phyloP scores from a whole-genome alignment of 2,888 invertebrate genomes.

The Dyspetes luteomarginatus region DNA sequence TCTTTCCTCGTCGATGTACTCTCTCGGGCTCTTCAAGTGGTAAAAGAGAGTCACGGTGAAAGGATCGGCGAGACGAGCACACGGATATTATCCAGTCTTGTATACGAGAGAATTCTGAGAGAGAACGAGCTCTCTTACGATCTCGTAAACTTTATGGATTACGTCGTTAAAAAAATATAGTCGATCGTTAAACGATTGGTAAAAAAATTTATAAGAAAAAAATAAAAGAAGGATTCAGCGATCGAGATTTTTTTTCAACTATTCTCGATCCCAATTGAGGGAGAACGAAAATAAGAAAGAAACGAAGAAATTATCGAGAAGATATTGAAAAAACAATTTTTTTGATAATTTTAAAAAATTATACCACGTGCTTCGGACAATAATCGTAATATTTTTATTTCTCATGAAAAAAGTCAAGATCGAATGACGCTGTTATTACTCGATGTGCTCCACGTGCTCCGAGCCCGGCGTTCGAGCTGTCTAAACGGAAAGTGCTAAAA shows the following conservation, averaged over 20 bases:
- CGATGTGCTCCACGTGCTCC: background rate
- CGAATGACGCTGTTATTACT: background rate
- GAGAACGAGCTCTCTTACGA: background rate
- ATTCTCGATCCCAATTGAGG: background rate
- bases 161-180: background rate
- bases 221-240: background rate
- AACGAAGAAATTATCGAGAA: background rate
- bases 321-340: background rate
- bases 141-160: background rate
- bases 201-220: background rate
- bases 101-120: background rate
- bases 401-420: background rate
- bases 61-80: constrained; percentile 2
- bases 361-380: background rate
- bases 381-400: no score
- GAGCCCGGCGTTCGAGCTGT: background rate
- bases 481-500: background rate
- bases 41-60: constrained; percentile 18
- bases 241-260: no score
- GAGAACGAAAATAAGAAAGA: background rate
- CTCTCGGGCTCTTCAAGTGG: background rate
- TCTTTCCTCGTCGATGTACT: background rate
- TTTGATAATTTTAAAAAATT: background rate
- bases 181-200: background rate
- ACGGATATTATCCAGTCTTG: background rate